Evolutionary conservation across 30 jellyfish, hydroid and myxozoan species (phyloP), one percentile per base, ranked within the genome.

Genomic region (Nemopilema nomurai): DNA sequence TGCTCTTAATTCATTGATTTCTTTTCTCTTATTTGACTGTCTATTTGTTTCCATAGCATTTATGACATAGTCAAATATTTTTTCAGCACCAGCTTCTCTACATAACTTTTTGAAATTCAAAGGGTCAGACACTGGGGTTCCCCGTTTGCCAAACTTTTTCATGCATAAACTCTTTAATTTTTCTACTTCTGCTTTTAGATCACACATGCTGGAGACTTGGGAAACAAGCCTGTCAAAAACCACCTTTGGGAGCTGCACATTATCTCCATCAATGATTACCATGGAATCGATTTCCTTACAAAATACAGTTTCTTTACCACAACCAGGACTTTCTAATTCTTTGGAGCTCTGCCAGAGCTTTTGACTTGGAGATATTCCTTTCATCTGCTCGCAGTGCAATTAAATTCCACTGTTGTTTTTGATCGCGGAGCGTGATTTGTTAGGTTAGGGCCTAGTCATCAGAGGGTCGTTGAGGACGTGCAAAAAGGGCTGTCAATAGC

Each of bases 351-450:
- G 41, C 68, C 83, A 73, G 30, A 62, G 51, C 69, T 73, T 73
- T 32, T 73, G 83, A 73, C 83, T 73, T 1, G 83, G 83, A 8
- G 83, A n/a, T n/a, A n/a, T n/a, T n/a, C n/a, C n/a, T n/a, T n/a
- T n/a, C n/a, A n/a, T n/a, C n/a, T n/a, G n/a, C n/a, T n/a, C n/a
- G n/a, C n/a, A n/a, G n/a, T n/a, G n/a, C n/a, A n/a, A n/a, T n/a
- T n/a, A n/a, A n/a, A n/a, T n/a, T n/a, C n/a, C n/a, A n/a, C n/a
- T n/a, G n/a, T n/a, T n/a, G n/a, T n/a, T n/a, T n/a, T n/a, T n/a
- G n/a, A n/a, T n/a, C n/a, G n/a, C n/a, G n/a, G n/a, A n/a, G n/a
- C n/a, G n/a, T n/a, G n/a, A n/a, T n/a, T n/a, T n/a, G n/a, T n/a
- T n/a, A n/a, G n/a, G n/a, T n/a, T n/a, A n/a, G n/a, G n/a, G n/a